phyloP scores from a whole-genome alignment of 2,888 invertebrate species.

The Ophion costatus region DNA sequence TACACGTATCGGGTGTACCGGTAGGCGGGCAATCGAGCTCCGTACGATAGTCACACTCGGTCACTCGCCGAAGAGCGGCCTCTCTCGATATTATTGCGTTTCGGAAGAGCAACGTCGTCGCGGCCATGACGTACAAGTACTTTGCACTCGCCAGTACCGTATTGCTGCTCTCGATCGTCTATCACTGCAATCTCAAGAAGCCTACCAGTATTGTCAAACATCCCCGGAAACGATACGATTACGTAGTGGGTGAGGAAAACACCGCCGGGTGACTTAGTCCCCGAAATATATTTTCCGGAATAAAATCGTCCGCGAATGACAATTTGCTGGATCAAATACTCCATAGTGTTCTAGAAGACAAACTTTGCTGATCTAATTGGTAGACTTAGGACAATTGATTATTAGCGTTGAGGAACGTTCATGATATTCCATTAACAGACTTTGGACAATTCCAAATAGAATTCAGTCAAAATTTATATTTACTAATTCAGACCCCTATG shows the following conservation, averaged over 20 bases:
- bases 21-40: slow-evolving; percentile 53
- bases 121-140: background rate
- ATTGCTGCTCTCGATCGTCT: background rate
- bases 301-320: too few relatives aligned
- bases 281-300: background rate
- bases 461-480: too few relatives aligned
- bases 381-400: too few relatives aligned
- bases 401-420: too few relatives aligned
- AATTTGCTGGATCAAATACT: too few relatives aligned
- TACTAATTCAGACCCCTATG: too few relatives aligned
- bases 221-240: background rate
- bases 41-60: slow-evolving; percentile 22
- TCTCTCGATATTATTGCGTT: background rate
- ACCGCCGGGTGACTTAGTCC: background rate
- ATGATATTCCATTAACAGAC: too few relatives aligned
- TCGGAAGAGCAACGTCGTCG: background rate
- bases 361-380: too few relatives aligned
- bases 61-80: slow-evolving; percentile 18
- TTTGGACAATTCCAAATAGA: too few relatives aligned
- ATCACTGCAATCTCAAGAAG: background rate
- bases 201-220: background rate
- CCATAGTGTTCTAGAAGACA: too few relatives aligned
- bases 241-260: background rate
- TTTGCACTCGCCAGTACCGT: background rate
- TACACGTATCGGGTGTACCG: slow-evolving; percentile 56